A percentile compares a stretch with the other conserved stretches of the same genome.
Conservation (phyloP, 2,888 invertebrate species). For the Aphodius granarius region DNA sequence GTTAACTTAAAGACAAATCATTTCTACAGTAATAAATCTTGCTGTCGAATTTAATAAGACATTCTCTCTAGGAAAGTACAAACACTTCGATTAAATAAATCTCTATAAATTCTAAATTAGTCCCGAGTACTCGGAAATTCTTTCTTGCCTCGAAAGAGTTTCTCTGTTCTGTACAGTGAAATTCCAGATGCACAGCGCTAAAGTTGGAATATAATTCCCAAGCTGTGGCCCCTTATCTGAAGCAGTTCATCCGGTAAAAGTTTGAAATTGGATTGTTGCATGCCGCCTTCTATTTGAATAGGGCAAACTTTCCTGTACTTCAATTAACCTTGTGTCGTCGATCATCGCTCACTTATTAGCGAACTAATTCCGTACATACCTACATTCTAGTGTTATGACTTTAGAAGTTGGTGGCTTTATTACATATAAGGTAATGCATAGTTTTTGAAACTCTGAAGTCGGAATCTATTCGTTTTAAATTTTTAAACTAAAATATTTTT, state of each 20-base stretch:
- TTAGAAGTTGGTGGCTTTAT: neutral
- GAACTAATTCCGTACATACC: neutral
- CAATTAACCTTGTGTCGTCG: neutral
- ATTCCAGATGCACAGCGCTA: neutral
- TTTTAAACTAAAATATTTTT: too few species aligned
- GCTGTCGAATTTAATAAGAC: neutral
- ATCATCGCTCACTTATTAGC: neutral
- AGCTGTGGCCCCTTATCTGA: neutral
- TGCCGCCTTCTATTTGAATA: neutral
- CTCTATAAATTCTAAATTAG: neutral
- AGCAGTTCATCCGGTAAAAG: neutral
- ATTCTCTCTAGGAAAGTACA: neutral
- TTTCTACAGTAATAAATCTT: neutral
- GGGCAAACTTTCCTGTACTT: neutral
- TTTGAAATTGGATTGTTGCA: neutral
- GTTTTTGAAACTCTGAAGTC: too few species aligned
- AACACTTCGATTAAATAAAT: neutral
- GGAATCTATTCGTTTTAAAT: too few species aligned
- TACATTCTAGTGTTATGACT: neutral
- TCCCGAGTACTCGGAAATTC: neutral
- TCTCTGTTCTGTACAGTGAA: neutral
- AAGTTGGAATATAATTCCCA: neutral
- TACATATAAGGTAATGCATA: neutral
- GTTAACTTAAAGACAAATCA: too few species aligned
- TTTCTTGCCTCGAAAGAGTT: neutral